Percentiles rank a stretch among this genome's conserved stretches.
These are phyloP conservation scores for Plectus sambesii DNA, from an alignment of 1,140 invertebrate genomes.

Conservation along the genomic window DNA sequence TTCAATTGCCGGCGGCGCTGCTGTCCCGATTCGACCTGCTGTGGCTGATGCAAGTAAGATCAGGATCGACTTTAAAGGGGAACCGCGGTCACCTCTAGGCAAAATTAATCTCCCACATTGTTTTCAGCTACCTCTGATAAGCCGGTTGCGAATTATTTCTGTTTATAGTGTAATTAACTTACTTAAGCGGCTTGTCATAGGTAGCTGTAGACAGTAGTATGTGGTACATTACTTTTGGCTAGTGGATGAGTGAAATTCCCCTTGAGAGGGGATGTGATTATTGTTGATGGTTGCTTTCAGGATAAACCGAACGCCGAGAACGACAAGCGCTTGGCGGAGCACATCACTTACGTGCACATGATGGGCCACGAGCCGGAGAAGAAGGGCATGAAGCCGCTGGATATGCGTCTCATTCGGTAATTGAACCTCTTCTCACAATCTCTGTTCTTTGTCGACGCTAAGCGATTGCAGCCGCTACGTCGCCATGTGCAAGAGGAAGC, in stretches of 20 bases:
- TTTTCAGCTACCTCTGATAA: too few relatives aligned
- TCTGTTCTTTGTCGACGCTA: background rate
- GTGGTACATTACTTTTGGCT: too few relatives aligned
- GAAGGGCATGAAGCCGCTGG: constrained; percentile 58
- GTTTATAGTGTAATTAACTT: too few relatives aligned
- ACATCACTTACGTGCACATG: constrained; percentile 95
- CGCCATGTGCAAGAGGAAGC: constrained; percentile 72
- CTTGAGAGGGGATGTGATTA: too few relatives aligned
- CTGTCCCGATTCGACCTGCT: constrained; percentile 93
- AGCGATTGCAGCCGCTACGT: constrained; percentile 61
- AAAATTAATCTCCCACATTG: too few relatives aligned
- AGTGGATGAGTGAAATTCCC: too few relatives aligned
- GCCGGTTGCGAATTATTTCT: too few relatives aligned
- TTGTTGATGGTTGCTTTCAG: too few relatives aligned
- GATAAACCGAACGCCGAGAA: constrained; percentile 83
- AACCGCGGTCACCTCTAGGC: too few relatives aligned
- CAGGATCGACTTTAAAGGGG: too few relatives aligned
- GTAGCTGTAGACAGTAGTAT: too few relatives aligned
- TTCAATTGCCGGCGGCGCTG: constrained; percentile 91
- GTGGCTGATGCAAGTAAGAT: constrained; percentile 71
- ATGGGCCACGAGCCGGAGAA: constrained; percentile 67
- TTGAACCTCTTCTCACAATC: constrained; percentile 3
- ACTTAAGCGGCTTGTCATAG: too few relatives aligned
- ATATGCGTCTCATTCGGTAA: constrained; percentile 79
- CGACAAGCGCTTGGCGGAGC: constrained; percentile 82